Conservation (phyloP, 23 tunicate species). For the Halocynthia roretzi region DNA sequence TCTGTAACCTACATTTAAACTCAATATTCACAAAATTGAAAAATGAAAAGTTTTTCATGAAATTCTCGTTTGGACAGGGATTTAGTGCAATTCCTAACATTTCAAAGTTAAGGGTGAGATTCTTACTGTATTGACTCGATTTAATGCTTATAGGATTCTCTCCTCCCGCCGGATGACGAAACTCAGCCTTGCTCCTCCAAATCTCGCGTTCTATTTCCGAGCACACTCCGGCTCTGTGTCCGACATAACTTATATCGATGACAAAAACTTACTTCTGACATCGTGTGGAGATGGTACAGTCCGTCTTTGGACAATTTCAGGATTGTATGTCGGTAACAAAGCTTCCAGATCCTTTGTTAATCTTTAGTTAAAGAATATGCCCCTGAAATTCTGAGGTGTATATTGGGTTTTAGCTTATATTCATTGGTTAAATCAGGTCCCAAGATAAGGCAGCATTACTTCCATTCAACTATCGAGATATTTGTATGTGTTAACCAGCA, state of each 20-base stretch:
- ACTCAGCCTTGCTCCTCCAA: constrained; percentile 54
- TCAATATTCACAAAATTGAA: too few relatives aligned
- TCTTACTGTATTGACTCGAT: too few relatives aligned
- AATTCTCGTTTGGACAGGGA: too few relatives aligned
- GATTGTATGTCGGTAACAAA: constrained; percentile 54
- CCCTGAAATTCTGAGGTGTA: neutral
- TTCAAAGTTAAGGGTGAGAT: too few relatives aligned
- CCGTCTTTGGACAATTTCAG: constrained; percentile 62
- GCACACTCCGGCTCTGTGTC: constrained; percentile 70
- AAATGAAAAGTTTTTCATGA: too few relatives aligned
- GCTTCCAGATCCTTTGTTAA: neutral
- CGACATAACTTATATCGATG: constrained; percentile 49
- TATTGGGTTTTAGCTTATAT: neutral
- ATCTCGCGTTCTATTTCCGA: constrained; percentile 40
- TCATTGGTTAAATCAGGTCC: neutral
- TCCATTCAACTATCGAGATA: neutral
- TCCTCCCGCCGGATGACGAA: constrained; percentile 53
- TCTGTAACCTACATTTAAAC: too few relatives aligned
- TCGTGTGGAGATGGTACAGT: constrained; percentile 71
- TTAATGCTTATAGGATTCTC: neutral
- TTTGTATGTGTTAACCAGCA: neutral
- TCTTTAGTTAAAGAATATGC: neutral
- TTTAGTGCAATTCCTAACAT: too few relatives aligned
- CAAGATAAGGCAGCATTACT: neutral
- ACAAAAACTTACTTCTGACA: constrained; percentile 48